These are phyloP conservation scores for Picus viridis DNA, from an alignment of 2,797 vertebrate genomes.

Conservation along the genomic window DNA sequence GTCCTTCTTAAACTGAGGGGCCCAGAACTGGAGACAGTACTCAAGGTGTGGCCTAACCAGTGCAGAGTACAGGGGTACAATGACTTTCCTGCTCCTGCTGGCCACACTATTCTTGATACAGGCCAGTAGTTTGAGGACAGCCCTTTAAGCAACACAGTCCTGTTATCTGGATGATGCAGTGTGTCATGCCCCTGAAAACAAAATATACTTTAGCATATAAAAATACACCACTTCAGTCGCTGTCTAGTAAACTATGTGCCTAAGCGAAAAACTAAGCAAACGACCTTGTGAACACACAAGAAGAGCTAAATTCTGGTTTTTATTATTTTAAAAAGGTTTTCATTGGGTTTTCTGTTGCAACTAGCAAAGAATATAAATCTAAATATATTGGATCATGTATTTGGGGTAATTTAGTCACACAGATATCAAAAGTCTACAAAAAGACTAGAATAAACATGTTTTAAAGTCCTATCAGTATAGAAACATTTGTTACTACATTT, in stretches of 20 bases:
- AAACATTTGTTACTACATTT: not conserved
- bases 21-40: no score
- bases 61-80: no score
- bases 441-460: not conserved
- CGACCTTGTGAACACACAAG: not conserved
- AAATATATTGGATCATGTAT: not conserved
- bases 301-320: not conserved
- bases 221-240: not conserved
- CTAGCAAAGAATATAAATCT: not conserved
- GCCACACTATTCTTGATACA: no score
- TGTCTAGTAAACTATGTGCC: not conserved
- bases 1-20: no score
- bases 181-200: not conserved
- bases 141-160: not conserved
- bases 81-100: no score
- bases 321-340: not conserved
- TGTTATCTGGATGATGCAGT: not conserved
- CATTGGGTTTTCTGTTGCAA: not conserved
- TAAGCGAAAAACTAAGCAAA: not conserved
- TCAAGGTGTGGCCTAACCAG: no score
- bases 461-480: not conserved
- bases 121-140: not conserved
- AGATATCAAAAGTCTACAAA: not conserved
- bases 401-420: not conserved
- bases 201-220: no score